phyloP scores from a whole-genome alignment of 2,888 invertebrate species.

The Nomada flava region DNA sequence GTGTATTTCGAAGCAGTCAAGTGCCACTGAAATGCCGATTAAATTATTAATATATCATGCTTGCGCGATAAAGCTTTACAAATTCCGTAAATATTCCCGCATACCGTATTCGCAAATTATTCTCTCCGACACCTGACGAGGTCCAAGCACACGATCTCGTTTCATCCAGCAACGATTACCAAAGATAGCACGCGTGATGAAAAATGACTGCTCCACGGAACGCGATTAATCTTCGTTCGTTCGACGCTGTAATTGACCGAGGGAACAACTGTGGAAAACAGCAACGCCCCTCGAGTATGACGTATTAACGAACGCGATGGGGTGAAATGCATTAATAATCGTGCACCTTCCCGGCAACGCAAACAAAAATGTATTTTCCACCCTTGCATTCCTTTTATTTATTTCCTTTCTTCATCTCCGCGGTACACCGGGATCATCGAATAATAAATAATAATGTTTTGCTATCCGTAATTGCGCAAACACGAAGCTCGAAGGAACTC shows the following conservation, averaged over 20 bases:
- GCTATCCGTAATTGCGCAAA: background rate
- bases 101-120: too few relatives aligned
- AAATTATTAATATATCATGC: too few relatives aligned
- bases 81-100: background rate
- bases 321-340: conserved; percentile 28
- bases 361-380: background rate
- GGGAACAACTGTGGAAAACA: conserved; percentile 36
- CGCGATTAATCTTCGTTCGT: conserved; percentile 50
- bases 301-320: conserved; percentile 36
- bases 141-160: background rate
- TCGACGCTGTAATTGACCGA: conserved; percentile 39
- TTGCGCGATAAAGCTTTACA: too few relatives aligned
- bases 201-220: conserved; percentile 25
- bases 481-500: background rate
- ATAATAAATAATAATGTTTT: background rate
- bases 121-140: too few relatives aligned
- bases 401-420: background rate
- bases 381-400: background rate
- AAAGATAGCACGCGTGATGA: conserved; percentile 36
- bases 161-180: conserved; percentile 18
- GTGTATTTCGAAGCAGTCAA: background rate
- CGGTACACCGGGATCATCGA: background rate
- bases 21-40: too few relatives aligned
- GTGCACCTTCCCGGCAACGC: background rate
- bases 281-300: conserved; percentile 33